Conservation (phyloP, 1,140 invertebrate species). For the Cyphomyrmex costatus region DNA sequence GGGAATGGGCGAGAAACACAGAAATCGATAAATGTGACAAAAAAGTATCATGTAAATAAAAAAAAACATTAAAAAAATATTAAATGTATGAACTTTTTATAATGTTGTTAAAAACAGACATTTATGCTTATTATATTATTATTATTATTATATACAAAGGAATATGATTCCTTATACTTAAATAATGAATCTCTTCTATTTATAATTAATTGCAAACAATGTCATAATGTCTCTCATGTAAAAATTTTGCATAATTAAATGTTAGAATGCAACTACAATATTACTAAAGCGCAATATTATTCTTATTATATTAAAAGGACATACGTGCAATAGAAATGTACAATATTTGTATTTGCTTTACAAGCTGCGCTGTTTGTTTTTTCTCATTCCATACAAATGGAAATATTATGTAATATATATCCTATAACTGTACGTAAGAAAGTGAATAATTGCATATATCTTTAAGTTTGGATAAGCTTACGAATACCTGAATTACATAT, state of each 20-base stretch:
- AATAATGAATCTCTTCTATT: constrained; percentile 2
- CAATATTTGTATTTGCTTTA: constrained; percentile 7
- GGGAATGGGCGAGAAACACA: constrained; percentile 2
- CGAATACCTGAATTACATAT: not conserved
- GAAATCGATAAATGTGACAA: constrained; percentile 56
- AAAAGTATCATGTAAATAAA: constrained; percentile 49
- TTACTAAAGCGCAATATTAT: not conserved
- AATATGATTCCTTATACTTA: not conserved
- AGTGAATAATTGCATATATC: not conserved
- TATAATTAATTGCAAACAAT: constrained; percentile 3
- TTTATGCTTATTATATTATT: too few relatives aligned
- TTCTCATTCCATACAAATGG: not conserved
- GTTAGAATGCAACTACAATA: constrained; percentile 20
- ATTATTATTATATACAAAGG: not conserved
- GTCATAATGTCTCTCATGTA: not conserved
- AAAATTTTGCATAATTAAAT: constrained; percentile 1
- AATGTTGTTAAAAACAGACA: too few relatives aligned
- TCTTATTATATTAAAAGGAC: not conserved
- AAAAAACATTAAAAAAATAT: not conserved
- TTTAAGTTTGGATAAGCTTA: not conserved
- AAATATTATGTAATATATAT: constrained; percentile 2
- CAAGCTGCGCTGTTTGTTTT: not conserved
- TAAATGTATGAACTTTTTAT: not conserved
- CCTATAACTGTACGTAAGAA: not conserved
- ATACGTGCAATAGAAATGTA: not conserved